phyloP scores from a whole-genome alignment of 2,888 invertebrate species.

The Ichneumon xanthorius region DNA sequence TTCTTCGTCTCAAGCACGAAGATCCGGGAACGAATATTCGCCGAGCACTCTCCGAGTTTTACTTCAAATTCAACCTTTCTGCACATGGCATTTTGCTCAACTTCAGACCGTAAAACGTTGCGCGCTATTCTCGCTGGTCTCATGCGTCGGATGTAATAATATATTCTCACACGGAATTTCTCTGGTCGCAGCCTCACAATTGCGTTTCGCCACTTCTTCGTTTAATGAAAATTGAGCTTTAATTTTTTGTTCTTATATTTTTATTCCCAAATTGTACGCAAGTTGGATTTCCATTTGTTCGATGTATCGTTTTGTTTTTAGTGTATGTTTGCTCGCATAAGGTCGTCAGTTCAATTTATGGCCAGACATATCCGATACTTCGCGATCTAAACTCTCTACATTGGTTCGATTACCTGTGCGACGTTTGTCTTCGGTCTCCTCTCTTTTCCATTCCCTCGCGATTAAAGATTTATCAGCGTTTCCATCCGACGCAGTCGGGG shows the following conservation, averaged over 20 bases:
- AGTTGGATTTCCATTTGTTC: not conserved
- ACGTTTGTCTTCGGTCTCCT: too few species aligned
- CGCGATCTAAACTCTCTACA: not conserved
- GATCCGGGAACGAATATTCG: conserved; percentile 13
- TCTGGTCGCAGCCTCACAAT: not conserved
- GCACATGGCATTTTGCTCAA: conserved; percentile 5
- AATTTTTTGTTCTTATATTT: not conserved
- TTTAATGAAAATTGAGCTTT: not conserved
- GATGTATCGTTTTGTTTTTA: conserved; percentile 2
- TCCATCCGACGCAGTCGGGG: too few species aligned
- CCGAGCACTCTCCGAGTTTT: not conserved
- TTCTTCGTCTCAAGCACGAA: conserved; percentile 5
- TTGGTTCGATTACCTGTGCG: not conserved
- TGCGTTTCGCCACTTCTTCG: not conserved
- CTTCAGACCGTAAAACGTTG: not conserved
- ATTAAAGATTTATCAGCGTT: not conserved
- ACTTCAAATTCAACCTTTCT: not conserved
- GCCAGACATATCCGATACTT: not conserved
- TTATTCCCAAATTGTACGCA: not conserved
- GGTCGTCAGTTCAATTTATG: not conserved
- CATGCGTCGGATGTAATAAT: not conserved
- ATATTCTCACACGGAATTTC: not conserved
- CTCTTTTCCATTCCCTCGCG: not conserved
- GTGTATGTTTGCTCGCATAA: not conserved
- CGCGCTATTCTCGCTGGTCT: not conserved